phyloP scores from a whole-genome alignment of 1,140 invertebrate species.

The Drosophila seguyi region DNA sequence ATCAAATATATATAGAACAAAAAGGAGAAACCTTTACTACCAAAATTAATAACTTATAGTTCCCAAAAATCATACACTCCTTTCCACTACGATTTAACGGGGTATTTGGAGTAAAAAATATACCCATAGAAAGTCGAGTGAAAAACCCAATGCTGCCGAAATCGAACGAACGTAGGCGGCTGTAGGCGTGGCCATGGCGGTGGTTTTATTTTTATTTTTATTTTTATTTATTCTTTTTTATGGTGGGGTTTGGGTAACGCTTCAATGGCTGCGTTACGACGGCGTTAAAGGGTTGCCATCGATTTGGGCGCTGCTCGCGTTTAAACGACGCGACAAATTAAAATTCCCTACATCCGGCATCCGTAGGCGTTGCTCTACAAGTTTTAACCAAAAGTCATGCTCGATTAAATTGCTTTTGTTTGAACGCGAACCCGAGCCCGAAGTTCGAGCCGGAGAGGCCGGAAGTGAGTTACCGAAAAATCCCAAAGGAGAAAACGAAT shows the following conservation, averaged over 20 bases:
- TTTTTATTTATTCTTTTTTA: conserved; percentile 14
- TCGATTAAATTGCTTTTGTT: conserved; percentile 84
- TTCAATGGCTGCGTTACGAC: conserved; percentile 61
- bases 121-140: neutral
- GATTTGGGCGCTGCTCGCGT: conserved; percentile 52
- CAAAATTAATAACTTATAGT: no score
- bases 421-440: neutral
- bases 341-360: conserved; percentile 80
- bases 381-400: conserved; percentile 84
- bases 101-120: conserved; percentile 5
- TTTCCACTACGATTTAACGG: neutral
- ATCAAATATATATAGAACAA: no score
- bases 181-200: conserved; percentile 48
- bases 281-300: conserved; percentile 73
- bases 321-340: conserved; percentile 83
- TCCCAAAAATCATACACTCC: neutral
- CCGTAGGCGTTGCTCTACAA: conserved; percentile 81
- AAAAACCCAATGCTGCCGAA: conserved; percentile 24
- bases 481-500: neutral
- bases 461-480: conserved; percentile 75
- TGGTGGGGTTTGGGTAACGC: conserved; percentile 46
- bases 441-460: conserved; percentile 1
- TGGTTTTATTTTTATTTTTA: neutral
- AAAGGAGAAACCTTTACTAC: no score
- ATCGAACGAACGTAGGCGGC: conserved; percentile 12